Base-by-base conservation (phyloP, 2,797 vertebrate species). In the Amblyopsis hoosieri region DNA sequence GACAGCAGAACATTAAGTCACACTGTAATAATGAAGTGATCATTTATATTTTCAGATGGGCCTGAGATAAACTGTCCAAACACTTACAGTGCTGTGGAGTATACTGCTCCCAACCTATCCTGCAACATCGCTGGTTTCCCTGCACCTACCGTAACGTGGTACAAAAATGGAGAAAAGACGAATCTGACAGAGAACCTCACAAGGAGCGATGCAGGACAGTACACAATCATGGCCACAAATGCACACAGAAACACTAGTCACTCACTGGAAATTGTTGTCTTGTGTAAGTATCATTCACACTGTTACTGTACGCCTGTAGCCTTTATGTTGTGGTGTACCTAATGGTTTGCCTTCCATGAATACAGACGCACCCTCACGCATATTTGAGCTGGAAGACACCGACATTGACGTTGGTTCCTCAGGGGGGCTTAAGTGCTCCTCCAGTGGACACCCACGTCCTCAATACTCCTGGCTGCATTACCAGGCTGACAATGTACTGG, bases 291-390 rank as follows among this genome's bases (percentile, higher is more conserved):
- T 45, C 13, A 45, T 15, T 19, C 2, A 69, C 23, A 1, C 42
- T 48, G 19, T 57, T 6, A 13, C 19, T 48, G 1, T 17, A 64
- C 7, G 31, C 10, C 12, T 23, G 45, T 4, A 4, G 9, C 33
- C 13, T 17, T 9, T 57, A 37, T 4, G 2, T 17, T 4, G 15
- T 45, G 14, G 53, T 67, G 66, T 19, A 12, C 23, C 64, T 64
- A 17, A 29, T 8, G 33, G 12, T 54, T 59, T 7, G 12, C 5
- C 46, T 50, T 67, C 7, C 64, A 11, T 60, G n/a, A 37, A 37
- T 69, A 19, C 33, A 92, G 91, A 89, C 53, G 64, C 82, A 6
- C 90, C 90, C 0, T 69, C 82, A 5, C 19, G 12, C 2, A 90
- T 91, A 55, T 6, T 17, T 11, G 87, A 87, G 55, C 85, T 91